These are phyloP conservation scores for Heterodera schachtii DNA, from an alignment of 1,140 invertebrate genomes.

Conservation along the genomic window DNA sequence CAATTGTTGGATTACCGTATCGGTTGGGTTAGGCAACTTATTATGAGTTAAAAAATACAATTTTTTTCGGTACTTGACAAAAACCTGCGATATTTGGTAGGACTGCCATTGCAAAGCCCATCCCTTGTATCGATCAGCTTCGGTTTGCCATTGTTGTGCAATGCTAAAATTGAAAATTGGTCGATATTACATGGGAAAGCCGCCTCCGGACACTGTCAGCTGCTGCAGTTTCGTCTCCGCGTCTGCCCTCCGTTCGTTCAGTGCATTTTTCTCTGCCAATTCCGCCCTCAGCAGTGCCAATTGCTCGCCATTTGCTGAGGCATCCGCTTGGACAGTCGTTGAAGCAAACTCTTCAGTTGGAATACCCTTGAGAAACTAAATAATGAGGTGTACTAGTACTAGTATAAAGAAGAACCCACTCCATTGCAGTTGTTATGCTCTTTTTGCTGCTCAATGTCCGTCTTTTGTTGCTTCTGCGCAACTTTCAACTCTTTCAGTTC, in stretches of 20 bases:
- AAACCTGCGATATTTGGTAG: conserved; percentile 57
- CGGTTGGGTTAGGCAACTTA: conserved; percentile 54
- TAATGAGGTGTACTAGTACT: not conserved
- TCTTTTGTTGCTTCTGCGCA: conserved; percentile 26
- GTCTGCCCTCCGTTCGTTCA: conserved; percentile 36
- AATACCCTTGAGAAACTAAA: conserved; percentile 16
- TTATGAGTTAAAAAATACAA: conserved; percentile 9
- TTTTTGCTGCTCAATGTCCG: conserved; percentile 68
- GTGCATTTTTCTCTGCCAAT: conserved; percentile 30
- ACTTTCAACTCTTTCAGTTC: conserved; percentile 79
- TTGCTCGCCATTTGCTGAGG: not conserved
- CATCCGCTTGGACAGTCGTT: not conserved
- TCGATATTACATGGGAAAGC: conserved; percentile 1
- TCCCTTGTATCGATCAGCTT: conserved; percentile 55
- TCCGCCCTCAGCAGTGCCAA: conserved; percentile 14
- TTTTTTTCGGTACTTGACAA: not conserved
- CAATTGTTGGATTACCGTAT: conserved; percentile 51
- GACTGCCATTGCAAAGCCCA: conserved; percentile 62
- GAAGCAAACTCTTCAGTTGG: conserved; percentile 8
- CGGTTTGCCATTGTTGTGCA: conserved; percentile 58
- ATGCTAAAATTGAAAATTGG: conserved; percentile 38
- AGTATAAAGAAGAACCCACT: not conserved
- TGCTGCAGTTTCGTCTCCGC: conserved; percentile 44
- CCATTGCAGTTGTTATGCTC: conserved; percentile 28
- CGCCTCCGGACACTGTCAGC: conserved; percentile 31